phyloP scores from a whole-genome alignment of 2,888 invertebrate genomes.

The Eupithecia dodoneata region DNA sequence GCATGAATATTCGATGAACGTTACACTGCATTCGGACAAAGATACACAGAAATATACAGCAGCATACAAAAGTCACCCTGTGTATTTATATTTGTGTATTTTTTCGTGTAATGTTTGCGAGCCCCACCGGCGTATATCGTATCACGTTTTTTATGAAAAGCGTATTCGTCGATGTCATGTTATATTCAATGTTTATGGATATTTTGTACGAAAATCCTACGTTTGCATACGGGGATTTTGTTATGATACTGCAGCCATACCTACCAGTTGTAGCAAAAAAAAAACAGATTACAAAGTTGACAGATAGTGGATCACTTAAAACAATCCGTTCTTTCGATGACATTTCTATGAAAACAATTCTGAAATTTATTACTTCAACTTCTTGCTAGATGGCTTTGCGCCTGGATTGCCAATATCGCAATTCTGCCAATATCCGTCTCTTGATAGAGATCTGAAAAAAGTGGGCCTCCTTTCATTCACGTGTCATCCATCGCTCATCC shows the following conservation, averaged over 20 bases:
- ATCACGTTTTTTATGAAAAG: background rate
- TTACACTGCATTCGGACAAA: constrained; percentile 53
- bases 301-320: too few relatives aligned
- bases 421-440: too few relatives aligned
- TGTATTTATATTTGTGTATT: constrained; percentile 9
- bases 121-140: background rate
- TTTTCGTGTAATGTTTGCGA: background rate
- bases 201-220: background rate
- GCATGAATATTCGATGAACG: constrained; percentile 64
- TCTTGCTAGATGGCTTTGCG: too few relatives aligned
- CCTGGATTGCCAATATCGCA: too few relatives aligned
- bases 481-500: too few relatives aligned
- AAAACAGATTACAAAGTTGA: too few relatives aligned
- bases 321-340: too few relatives aligned
- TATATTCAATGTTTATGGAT: constrained; percentile 21
- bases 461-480: too few relatives aligned
- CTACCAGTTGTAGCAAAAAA: background rate
- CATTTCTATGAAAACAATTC: too few relatives aligned
- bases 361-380: too few relatives aligned
- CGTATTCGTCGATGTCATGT: constrained; percentile 29
- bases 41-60: constrained; percentile 38
- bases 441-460: too few relatives aligned
- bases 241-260: background rate
- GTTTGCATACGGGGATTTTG: background rate
- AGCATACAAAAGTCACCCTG: constrained; percentile 33